Conservation (phyloP, 2,113 vertebrate species). For the Haplotaxodon microlepis region DNA sequence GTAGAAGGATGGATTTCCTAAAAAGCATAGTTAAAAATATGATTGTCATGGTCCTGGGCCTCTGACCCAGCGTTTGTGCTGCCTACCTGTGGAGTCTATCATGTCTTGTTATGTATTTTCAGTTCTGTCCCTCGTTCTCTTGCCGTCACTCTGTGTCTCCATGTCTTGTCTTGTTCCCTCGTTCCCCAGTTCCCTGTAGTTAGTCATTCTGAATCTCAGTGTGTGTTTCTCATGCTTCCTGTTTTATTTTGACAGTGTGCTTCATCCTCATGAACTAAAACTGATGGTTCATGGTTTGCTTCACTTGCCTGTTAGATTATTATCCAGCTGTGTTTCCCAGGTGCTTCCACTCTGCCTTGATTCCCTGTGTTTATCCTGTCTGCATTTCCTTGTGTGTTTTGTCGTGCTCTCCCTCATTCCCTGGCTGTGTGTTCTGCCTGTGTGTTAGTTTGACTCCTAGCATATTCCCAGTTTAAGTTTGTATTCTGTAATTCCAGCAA, state of each 20-base stretch:
- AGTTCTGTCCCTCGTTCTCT: fast-evolving
- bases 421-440: not conserved
- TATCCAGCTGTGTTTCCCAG: not conserved
- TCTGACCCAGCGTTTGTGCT: not conserved
- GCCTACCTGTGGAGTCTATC: fast-evolving
- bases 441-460: not conserved
- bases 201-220: not conserved
- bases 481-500: not conserved
- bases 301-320: fast-evolving
- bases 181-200: not conserved
- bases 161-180: not conserved
- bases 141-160: not conserved
- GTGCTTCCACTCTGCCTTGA: not conserved
- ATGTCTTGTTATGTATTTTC: not conserved
- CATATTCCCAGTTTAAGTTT: not conserved
- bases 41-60: not conserved
- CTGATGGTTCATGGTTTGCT: not conserved
- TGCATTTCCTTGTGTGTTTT: not conserved
- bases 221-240: not conserved
- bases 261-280: fast-evolving
- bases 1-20: not conserved
- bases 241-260: not conserved
- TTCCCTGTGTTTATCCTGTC: not conserved
- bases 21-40: not conserved
- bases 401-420: not conserved